phyloP scores from a whole-genome alignment of 2,113 vertebrate species.

The Monarcha castaneiventris region DNA sequence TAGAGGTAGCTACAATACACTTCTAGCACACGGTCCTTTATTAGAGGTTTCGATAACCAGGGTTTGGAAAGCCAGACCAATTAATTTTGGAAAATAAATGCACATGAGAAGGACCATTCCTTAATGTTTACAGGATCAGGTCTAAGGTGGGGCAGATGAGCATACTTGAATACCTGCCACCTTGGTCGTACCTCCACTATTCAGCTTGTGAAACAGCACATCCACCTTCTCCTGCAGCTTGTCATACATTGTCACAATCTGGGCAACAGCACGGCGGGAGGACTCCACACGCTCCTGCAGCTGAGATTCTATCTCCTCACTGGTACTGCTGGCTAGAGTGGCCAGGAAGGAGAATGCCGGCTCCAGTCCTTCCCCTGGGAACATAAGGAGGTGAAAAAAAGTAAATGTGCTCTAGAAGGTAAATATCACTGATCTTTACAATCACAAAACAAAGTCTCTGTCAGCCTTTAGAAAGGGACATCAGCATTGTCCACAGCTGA shows the following conservation, averaged over 20 bases:
- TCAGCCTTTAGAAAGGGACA: not conserved
- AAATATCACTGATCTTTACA: not conserved
- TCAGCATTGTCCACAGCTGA: not conserved
- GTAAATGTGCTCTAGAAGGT: not conserved
- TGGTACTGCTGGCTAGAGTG: slow-evolving; percentile 93
- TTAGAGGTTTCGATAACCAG: not conserved
- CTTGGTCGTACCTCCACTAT: slow-evolving; percentile 71
- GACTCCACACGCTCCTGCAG: slow-evolving; percentile 91
- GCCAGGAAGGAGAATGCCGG: slow-evolving; percentile 89
- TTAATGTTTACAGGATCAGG: not conserved
- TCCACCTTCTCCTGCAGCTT: slow-evolving; percentile 81
- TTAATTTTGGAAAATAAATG: not conserved
- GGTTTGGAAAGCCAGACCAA: not conserved
- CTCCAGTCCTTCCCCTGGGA: slow-evolving; percentile 82
- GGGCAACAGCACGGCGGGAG: slow-evolving; percentile 84
- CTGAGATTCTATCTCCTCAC: slow-evolving; percentile 95
- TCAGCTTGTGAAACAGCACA: slow-evolving; percentile 72
- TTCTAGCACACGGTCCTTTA: not conserved
- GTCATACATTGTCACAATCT: slow-evolving; percentile 86
- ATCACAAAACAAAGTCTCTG: not conserved
- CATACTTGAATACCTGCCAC: not conserved
- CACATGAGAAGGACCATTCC: not conserved
- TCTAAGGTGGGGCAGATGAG: not conserved
- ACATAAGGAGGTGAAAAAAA: not conserved
- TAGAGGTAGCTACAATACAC: not conserved